Base-by-base conservation (phyloP, 2,113 vertebrate genomes). In the Cebus imitator region DNA sequence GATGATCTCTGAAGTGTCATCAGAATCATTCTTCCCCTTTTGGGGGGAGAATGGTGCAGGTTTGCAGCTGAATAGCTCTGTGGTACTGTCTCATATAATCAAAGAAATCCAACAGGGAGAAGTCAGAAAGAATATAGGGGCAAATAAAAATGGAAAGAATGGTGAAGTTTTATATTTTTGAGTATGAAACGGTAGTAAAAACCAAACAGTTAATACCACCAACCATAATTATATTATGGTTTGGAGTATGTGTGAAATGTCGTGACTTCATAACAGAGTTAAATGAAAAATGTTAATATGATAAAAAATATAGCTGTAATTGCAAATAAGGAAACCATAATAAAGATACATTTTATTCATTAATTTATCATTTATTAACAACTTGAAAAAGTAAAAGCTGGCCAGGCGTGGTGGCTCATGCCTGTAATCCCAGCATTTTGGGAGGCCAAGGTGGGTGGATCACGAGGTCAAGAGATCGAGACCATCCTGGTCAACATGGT, bases 241-340 rank as follows among this genome's bases (percentile, higher is more conserved):
- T 91, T 50, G 21, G 30, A 91, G 16, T 16, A 95, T 20, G 61
- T 64, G 61, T 90, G 61, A 91, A 76, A 75, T 57, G 68, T 55
- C 57, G 61, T 1, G n/a, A 48, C 20, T 64, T 93, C 64, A 57
- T 92, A 73, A 94, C 37, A 58, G 64, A 92, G 27, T 45, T 92
- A 45, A 81, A 66, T 73, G 73, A 40, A 90, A 84, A 88, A 95
- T 83, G 21, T 91, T 87, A 87, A 82, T 87, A 48, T 84, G 23
- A 79, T 25, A 18, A 61, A 84, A 84, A 92, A 96, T 48, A 35
- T 79, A 48, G 52, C 13, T 80, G 10, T 37, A 64, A 91, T 37
- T 83, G 88, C 18, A 88, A 91, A 91, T 25, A 79, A 94, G n/a
- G 45, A 13, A 92, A 48, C 45, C 25, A 57, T 37, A 55, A 86